Percentiles rank a stretch among this genome's conserved stretches.
Conservation (phyloP, 1,140 invertebrate genomes). For the Plectrocnemia conspersa region DNA sequence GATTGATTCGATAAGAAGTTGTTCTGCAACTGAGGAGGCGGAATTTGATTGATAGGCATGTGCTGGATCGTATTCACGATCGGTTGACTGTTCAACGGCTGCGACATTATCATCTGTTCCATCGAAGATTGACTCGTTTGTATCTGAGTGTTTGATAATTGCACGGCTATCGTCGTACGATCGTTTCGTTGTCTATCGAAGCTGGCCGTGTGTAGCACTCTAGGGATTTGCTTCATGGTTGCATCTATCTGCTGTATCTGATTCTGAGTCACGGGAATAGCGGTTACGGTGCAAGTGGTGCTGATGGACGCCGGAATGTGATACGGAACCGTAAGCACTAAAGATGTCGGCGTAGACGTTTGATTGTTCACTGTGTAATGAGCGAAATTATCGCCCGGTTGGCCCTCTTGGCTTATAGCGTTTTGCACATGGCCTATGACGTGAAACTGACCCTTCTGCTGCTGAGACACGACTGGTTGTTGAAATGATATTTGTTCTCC, state of each 20-base stretch:
- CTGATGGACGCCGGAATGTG: conserved; percentile 9
- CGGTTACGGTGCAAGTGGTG: conserved; percentile 10
- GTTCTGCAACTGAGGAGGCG: neutral
- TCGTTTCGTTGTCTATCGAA: conserved; percentile 7
- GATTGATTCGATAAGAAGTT: conserved; percentile 12
- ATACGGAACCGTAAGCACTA: conserved; percentile 19
- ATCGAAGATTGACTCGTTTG: conserved; percentile 8
- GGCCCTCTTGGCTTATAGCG: conserved; percentile 20
- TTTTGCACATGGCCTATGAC: conserved; percentile 29
- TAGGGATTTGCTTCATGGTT: conserved; percentile 3
- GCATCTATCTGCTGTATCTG: conserved; percentile 13
- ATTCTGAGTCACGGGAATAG: conserved; percentile 15
- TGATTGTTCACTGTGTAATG: conserved; percentile 22
- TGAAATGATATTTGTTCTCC: conserved; percentile 28
- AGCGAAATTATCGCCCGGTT: conserved; percentile 21
- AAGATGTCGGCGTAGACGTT: conserved; percentile 10
- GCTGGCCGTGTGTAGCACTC: conserved; percentile 4
- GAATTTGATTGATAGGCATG: conserved; percentile 15
- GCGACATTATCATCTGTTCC: conserved; percentile 15
- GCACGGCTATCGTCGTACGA: conserved; percentile 1
- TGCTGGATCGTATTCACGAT: conserved; percentile 14
- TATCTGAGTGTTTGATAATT: conserved; percentile 8
- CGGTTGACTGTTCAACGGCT: conserved; percentile 12
- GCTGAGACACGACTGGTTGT: conserved; percentile 17
- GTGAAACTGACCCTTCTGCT: conserved; percentile 27